Evolutionary conservation across 2,797 vertebrate genomes (phyloP).

Genomic region (Amblyopsis hoosieri): DNA sequence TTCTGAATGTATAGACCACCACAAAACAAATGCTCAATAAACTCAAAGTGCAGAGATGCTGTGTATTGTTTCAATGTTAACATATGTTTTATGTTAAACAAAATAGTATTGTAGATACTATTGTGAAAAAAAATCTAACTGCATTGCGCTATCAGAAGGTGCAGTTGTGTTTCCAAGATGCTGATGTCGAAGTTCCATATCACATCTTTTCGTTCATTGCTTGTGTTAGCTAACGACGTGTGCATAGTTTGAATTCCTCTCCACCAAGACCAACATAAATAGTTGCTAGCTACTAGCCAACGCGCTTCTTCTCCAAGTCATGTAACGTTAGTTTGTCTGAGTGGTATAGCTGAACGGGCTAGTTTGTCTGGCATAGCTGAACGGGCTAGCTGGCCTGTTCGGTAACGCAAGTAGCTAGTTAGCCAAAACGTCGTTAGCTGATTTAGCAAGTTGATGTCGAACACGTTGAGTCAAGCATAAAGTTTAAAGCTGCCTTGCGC

Average conservation of each 20-base stretch:
- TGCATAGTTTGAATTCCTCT: constrained; percentile 70
- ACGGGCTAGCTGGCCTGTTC: constrained; percentile 53
- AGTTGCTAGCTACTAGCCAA: constrained; percentile 20
- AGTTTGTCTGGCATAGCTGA: constrained; percentile 41
- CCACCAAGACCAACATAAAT: constrained; percentile 49
- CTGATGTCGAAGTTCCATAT: constrained; percentile 6
- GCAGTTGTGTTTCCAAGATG: not conserved
- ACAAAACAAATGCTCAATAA: too few relatives aligned
- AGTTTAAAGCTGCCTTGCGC: constrained; percentile 67
- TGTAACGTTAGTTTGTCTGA: not conserved
- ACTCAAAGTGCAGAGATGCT: too few relatives aligned
- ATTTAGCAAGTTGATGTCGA: constrained; percentile 62
- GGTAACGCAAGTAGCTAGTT: constrained; percentile 25
- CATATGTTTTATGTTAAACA: too few relatives aligned
- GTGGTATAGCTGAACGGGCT: constrained; percentile 52
- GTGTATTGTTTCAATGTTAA: too few relatives aligned
- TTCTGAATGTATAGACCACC: too few relatives aligned
- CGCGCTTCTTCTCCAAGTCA: not conserved
- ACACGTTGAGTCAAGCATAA: constrained; percentile 65
- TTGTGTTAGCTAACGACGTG: constrained; percentile 60
- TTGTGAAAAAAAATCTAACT: too few relatives aligned
- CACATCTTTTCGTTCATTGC: constrained; percentile 41
- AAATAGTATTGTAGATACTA: too few relatives aligned
- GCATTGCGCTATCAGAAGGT: too few relatives aligned
- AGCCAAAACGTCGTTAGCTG: constrained; percentile 59